These are phyloP conservation scores for Cepaea hortensis DNA, from an alignment of 2,888 invertebrate species.

Conservation along the genomic window DNA sequence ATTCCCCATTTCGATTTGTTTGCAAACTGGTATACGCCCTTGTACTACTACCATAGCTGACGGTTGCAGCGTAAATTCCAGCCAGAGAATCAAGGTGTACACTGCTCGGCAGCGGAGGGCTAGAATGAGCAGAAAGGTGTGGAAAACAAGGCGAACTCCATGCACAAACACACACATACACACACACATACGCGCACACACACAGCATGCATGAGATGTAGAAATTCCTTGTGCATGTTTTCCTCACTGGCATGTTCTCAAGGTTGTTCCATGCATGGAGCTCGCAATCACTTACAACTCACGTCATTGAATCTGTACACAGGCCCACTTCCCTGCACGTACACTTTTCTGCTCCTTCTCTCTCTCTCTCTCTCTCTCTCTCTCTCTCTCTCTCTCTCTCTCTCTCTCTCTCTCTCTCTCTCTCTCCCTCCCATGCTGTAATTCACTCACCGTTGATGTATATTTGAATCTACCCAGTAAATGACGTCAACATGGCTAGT, in stretches of 20 bases:
- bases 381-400: not conserved
- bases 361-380: not conserved
- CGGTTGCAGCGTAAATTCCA: constrained; percentile 8
- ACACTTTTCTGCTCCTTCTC: not conserved
- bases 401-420: not conserved
- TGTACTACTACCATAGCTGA: not conserved
- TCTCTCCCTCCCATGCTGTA: not conserved
- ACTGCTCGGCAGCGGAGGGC: not conserved
- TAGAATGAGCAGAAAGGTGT: not conserved
- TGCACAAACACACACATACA: too few relatives aligned
- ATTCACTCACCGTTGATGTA: not conserved
- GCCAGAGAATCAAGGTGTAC: not conserved
- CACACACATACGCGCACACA: not conserved
- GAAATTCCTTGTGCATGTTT: not conserved
- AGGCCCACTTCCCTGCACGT: not conserved
- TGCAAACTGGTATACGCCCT: not conserved
- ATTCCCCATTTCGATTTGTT: too few relatives aligned
- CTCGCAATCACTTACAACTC: not conserved
- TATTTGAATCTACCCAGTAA: too few relatives aligned
- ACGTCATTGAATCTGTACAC: not conserved
- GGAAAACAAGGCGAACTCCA: not conserved
- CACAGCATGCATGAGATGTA: not conserved
- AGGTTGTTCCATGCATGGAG: not conserved
- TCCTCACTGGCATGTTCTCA: constrained; percentile 1
- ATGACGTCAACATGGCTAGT: too few relatives aligned